Conservation (phyloP, 2,113 vertebrate species). For the Bolborhynchus lineola region DNA sequence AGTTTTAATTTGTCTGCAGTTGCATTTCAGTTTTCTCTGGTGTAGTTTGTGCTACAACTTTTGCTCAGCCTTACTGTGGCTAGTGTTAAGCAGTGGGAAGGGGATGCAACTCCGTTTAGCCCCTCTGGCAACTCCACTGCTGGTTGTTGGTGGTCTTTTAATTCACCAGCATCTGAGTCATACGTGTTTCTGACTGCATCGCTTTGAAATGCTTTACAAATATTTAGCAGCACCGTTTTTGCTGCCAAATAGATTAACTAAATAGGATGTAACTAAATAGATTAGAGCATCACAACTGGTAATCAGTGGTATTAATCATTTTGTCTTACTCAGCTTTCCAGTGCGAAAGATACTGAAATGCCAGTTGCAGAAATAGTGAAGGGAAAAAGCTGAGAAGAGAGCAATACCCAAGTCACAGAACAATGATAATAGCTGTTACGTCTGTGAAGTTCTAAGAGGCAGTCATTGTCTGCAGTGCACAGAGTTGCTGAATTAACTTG, state of each 20-base stretch:
- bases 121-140: background rate
- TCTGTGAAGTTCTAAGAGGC: background rate
- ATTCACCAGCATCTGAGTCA: background rate
- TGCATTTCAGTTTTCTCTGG: background rate
- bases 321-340: constrained; percentile 73
- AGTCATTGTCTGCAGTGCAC: background rate
- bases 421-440: background rate
- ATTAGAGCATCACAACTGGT: background rate
- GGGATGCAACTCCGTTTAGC: background rate
- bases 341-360: constrained; percentile 80
- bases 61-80: background rate
- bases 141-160: background rate
- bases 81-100: background rate
- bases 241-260: background rate
- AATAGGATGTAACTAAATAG: background rate
- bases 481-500: background rate
- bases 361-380: constrained; percentile 80
- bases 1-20: background rate
- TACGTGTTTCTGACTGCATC: background rate
- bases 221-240: background rate
- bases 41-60: background rate
- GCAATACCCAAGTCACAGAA: constrained; percentile 1
- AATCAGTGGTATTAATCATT: background rate
- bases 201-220: background rate
- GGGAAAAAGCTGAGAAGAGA: constrained; percentile 80